Evolutionary conservation across 2,888 invertebrate species (phyloP).

Genomic region (Orthosia gracilis): DNA sequence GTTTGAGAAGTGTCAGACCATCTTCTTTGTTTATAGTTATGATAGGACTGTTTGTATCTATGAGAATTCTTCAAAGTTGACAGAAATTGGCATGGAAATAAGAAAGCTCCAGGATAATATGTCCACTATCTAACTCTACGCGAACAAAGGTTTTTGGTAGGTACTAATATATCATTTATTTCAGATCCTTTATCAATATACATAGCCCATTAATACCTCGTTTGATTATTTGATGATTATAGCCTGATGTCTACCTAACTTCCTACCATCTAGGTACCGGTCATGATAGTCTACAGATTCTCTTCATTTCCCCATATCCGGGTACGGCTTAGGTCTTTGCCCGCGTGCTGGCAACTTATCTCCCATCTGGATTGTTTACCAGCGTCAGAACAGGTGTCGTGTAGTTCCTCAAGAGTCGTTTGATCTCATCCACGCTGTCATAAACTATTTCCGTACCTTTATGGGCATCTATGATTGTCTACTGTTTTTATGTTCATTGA

Average conservation of each 20-base stretch:
- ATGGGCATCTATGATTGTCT: slow-evolving; percentile 68
- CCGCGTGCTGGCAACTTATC: slow-evolving; percentile 12
- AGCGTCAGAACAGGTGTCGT: slow-evolving; percentile 73
- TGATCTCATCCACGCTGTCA: slow-evolving; percentile 70
- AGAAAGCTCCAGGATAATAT: not conserved
- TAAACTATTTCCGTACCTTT: slow-evolving; percentile 67
- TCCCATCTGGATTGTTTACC: slow-evolving; percentile 44
- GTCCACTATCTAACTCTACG: no score
- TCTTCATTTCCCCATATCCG: slow-evolving; percentile 40
- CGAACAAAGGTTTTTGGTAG: not conserved
- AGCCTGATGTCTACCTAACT: not conserved
- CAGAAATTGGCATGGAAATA: not conserved
- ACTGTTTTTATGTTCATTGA: slow-evolving; percentile 68
- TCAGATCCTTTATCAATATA: not conserved
- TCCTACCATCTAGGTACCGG: no score
- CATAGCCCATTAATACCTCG: not conserved
- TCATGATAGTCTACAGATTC: not conserved
- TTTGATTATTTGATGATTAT: not conserved
- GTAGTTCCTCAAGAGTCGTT: slow-evolving; percentile 74
- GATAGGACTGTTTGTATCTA: no score
- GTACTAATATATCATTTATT: not conserved
- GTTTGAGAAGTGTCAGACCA: no score
- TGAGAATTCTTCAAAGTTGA: not conserved
- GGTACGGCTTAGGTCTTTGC: not conserved
- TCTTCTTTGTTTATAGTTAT: no score